A percentile compares a stretch with the other conserved stretches of the same genome.
These are phyloP conservation scores for Drosophila melanosoma DNA, from an alignment of 2,888 invertebrate genomes.

Conservation along the genomic window DNA sequence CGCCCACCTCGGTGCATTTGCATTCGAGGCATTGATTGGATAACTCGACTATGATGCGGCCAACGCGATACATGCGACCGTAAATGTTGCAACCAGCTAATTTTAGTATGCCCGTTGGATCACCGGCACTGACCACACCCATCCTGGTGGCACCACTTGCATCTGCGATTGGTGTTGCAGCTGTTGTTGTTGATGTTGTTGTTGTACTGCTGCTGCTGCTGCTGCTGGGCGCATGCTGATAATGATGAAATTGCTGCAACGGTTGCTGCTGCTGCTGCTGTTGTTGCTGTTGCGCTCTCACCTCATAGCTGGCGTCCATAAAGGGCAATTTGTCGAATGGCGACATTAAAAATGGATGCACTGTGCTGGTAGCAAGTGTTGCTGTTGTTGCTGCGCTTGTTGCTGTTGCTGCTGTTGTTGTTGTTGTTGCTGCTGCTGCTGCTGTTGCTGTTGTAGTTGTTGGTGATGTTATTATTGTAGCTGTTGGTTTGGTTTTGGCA, in stretches of 20 bases:
- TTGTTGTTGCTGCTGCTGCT: constrained; percentile 22
- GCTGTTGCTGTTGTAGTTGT: constrained; percentile 20
- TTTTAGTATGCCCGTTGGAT: constrained; percentile 88
- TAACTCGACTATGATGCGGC: constrained; percentile 92
- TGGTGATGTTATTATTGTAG: constrained; percentile 38
- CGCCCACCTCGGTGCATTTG: constrained; percentile 94
- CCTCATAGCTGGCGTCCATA: constrained; percentile 83
- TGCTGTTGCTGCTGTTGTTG: constrained; percentile 26
- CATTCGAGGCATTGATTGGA: constrained; percentile 93
- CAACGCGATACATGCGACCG: constrained; percentile 94
- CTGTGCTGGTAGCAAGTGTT: constrained; percentile 49
- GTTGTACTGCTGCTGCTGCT: constrained; percentile 30
- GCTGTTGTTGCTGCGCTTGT: constrained; percentile 23
- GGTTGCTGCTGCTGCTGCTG: constrained; percentile 42
- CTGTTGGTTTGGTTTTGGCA: constrained; percentile 43
- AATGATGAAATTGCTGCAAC: constrained; percentile 73
- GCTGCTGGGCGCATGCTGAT: constrained; percentile 70
- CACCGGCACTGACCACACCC: constrained; percentile 5
- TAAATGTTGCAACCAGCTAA: constrained; percentile 95
- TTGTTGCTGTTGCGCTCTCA: constrained; percentile 72
- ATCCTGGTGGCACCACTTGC: constrained; percentile 7
- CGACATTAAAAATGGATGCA: constrained; percentile 80
- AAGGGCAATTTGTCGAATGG: constrained; percentile 84
- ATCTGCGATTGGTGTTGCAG: constrained; percentile 23
- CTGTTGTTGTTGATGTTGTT: constrained; percentile 17